These are phyloP conservation scores for Oscheius sp. DNA, from an alignment of 2,888 invertebrate genomes.

Conservation along the genomic window DNA sequence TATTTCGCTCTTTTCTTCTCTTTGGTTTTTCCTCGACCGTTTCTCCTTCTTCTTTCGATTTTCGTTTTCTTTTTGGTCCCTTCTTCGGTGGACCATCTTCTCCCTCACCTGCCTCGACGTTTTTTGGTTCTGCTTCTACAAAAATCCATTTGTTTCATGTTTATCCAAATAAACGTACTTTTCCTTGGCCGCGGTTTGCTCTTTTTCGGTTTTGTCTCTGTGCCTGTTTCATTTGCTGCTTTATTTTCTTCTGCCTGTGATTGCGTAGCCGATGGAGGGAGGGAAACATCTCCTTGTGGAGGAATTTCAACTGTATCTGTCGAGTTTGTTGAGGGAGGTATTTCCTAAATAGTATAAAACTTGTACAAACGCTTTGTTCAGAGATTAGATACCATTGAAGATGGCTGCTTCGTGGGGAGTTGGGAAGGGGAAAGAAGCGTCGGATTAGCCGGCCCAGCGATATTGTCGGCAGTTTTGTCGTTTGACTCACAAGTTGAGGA, in stretches of 20 bases:
- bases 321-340: no score
- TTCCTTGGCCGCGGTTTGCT: neutral
- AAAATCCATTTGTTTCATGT: neutral
- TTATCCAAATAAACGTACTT: neutral
- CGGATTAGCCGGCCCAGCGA: no score
- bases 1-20: neutral
- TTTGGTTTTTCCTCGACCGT: neutral
- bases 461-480: no score
- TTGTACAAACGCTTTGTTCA: no score
- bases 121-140: neutral
- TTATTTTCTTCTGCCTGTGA: neutral
- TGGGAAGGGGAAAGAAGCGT: no score
- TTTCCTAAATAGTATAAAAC: no score
- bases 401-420: no score
- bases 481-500: neutral
- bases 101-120: neutral
- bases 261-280: neutral
- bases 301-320: neutral
- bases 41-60: neutral
- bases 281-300: neutral
- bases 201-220: neutral
- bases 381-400: no score
- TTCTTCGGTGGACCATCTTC: neutral
- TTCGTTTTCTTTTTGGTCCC: neutral
- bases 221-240: neutral